Percentiles rank a stretch among this genome's conserved stretches.
Evolutionary conservation across 2,888 invertebrate genomes (phyloP).

Genomic region (Acleris holmiana): DNA sequence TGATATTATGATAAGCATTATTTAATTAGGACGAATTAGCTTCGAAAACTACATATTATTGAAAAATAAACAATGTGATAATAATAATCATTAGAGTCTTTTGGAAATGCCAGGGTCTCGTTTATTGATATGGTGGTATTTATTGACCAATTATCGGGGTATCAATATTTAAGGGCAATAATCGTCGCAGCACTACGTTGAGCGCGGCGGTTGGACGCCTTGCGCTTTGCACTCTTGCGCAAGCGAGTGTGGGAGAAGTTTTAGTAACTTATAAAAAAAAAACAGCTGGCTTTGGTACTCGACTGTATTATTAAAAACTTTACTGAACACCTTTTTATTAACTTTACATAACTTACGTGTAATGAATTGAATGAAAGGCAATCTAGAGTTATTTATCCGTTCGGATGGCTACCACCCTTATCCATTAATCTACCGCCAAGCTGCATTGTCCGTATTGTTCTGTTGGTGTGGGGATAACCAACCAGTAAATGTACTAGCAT

Average conservation of each 20-base stretch:
- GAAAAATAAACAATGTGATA: constrained; percentile 27
- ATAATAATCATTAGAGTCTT: constrained; percentile 7
- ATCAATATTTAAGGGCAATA: constrained; percentile 58
- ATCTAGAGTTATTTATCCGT: too few species aligned
- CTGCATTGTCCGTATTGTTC: too few species aligned
- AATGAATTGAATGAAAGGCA: too few species aligned
- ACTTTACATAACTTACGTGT: too few species aligned
- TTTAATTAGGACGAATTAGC: constrained; percentile 36
- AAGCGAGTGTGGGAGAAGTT: constrained; percentile 3
- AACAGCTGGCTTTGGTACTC: background rate
- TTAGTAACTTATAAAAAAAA: background rate
- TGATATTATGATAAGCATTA: constrained; percentile 49
- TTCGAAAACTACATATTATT: constrained; percentile 20
- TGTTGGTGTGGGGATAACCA: too few species aligned
- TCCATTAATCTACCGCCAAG: too few species aligned
- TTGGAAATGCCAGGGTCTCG: background rate
- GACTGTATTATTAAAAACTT: too few species aligned
- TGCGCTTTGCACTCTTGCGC: constrained; percentile 5
- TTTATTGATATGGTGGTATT: constrained; percentile 46
- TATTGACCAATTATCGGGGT: constrained; percentile 61
- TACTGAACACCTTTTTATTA: too few species aligned
- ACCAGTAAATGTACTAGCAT: too few species aligned
- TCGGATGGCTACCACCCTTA: too few species aligned
- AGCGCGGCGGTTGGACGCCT: background rate
- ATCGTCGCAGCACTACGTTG: constrained; percentile 57